Percentiles rank a stretch among this genome's conserved stretches.
Conservation (phyloP, 2,797 vertebrate species). For the Todus mexicanus region DNA sequence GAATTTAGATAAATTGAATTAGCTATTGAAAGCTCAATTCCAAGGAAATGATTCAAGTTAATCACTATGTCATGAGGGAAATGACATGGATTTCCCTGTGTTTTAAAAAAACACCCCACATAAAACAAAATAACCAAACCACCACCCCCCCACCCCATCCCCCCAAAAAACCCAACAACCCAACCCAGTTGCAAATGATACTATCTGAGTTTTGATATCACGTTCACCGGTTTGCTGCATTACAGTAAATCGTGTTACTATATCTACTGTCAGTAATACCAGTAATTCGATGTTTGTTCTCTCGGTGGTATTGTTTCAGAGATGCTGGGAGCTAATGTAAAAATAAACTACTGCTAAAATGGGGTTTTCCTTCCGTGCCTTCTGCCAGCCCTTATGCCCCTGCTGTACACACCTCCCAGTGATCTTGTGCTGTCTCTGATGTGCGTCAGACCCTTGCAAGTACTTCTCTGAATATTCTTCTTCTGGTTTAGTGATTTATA, state of each 20-base stretch:
- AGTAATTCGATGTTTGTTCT: not conserved
- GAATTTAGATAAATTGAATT: not conserved
- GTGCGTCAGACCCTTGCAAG: not conserved
- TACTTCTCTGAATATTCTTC: not conserved
- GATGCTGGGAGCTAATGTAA: not conserved
- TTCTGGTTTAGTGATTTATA: not conserved
- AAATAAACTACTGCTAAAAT: not conserved
- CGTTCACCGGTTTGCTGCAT: not conserved
- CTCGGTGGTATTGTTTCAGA: not conserved
- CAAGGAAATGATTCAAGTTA: not conserved
- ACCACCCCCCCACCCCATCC: too few relatives aligned
- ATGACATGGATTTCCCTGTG: not conserved
- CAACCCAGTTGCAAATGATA: not conserved
- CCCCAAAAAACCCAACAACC: too few relatives aligned
- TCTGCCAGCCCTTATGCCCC: not conserved
- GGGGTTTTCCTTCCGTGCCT: not conserved
- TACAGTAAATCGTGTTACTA: not conserved
- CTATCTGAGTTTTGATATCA: not conserved
- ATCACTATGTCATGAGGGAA: not conserved
- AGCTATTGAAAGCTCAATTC: slow-evolving; percentile 7
- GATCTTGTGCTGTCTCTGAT: not conserved
- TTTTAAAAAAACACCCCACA: slow-evolving; percentile 12
- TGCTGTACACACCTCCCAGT: not conserved
- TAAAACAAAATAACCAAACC: too few relatives aligned
- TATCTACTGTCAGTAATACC: not conserved